Evolutionary conservation across 2,888 invertebrate genomes (phyloP).

Genomic region (Acronicta aceris): DNA sequence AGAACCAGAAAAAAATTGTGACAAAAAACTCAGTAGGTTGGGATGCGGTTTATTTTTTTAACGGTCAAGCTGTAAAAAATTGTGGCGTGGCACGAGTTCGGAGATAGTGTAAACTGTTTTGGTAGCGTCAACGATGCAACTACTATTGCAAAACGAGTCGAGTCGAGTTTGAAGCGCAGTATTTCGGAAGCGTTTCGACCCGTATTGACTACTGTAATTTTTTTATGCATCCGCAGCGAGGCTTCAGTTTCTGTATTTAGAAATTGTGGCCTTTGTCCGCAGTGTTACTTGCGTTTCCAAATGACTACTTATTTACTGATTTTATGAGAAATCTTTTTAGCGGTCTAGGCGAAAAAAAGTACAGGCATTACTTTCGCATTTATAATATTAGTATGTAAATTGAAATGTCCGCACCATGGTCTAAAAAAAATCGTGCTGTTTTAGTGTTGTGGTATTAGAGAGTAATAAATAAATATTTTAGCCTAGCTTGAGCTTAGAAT

Average conservation of each 20-base stretch:
- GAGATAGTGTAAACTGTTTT: constrained; percentile 35
- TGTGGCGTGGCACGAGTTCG: constrained; percentile 11
- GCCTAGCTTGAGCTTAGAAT: too few relatives aligned
- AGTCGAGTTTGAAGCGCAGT: background rate
- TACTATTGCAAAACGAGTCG: constrained; percentile 5
- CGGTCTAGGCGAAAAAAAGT: too few relatives aligned
- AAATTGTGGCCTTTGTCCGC: too few relatives aligned
- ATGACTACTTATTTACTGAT: too few relatives aligned
- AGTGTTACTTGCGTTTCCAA: too few relatives aligned
- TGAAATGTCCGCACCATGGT: too few relatives aligned
- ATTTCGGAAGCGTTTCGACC: background rate
- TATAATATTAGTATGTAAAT: background rate
- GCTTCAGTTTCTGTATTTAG: too few relatives aligned
- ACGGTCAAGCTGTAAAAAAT: constrained; percentile 21
- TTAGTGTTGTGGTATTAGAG: too few relatives aligned
- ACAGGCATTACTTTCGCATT: too few relatives aligned
- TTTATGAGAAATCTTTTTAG: too few relatives aligned
- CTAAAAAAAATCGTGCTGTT: too few relatives aligned
- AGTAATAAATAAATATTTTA: too few relatives aligned
- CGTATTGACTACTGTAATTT: background rate
- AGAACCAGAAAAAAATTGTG: constrained; percentile 12
- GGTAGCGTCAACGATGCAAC: constrained; percentile 6
- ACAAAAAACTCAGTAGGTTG: constrained; percentile 9
- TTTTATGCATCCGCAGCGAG: background rate
- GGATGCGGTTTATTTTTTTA: constrained; percentile 27